Evolutionary conservation across 2,113 vertebrate species (phyloP), one percentile per base, ranked within the genome.

Genomic region (Alligator sinensis): DNA sequence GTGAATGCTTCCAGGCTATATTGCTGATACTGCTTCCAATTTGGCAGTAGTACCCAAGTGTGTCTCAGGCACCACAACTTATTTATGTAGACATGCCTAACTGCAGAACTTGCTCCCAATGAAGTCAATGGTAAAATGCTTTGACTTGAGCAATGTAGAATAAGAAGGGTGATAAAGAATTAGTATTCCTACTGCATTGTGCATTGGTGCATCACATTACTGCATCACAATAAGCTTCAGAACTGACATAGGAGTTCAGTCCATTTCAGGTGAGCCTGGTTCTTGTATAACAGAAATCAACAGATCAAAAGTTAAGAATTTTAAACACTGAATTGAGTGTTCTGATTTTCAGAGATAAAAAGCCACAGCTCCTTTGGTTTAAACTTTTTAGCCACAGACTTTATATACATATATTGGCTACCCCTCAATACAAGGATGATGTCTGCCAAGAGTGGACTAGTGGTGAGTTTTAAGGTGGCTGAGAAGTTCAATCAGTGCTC

Each of bases 271-370:
- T 68, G 66, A 68, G n/a, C 27, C 17, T 68, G 17, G 9, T 68
- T 68, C 66, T 68, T 19, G 8, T 68, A 30, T 68, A 30, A 68
- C 66, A 19, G 66, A 68, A 18, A 34, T 68, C 66, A 28, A 68
- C 66, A n/a, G n/a, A 28, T 6, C n/a, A 68, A 68, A n/a, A 68
- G n/a, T 68, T 68, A 18, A 28, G 30, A 34, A 18, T 30, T 9
- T 68, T 68, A 68, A 68, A 11, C 7, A 77, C 87, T 92, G 95
- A 87, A 89, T 75, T 87, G n/a, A 55, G 25, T 86, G 61, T 90
- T 85, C 91, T 94, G 84, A 92, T 96, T 95, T 96, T 75, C 77
- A 95, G 63, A 92, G 86, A 55, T 93, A 55, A 89, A 94, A 94
- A 74, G 77, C 60, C 85, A 19, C 38, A 76, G 61, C 68, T 92